These are phyloP conservation scores for Zaprionus capensis DNA, from an alignment of 1,140 invertebrate species.

Conservation along the genomic window DNA sequence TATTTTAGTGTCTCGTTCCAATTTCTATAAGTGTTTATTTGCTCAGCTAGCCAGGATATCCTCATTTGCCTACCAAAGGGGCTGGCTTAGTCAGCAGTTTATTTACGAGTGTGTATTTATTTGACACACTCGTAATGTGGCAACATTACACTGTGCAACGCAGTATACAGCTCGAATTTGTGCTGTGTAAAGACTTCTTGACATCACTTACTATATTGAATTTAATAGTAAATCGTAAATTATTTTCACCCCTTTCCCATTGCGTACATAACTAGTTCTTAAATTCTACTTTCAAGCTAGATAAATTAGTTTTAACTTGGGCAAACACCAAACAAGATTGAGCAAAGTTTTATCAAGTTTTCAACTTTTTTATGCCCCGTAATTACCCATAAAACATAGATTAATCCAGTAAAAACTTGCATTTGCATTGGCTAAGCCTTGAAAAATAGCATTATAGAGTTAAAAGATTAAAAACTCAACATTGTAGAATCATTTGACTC, in stretches of 20 bases:
- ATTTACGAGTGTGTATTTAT: conserved; percentile 25
- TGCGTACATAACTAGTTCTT: neutral
- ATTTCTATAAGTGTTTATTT: conserved; percentile 38
- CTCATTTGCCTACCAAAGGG: conserved; percentile 30
- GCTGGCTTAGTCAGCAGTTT: conserved; percentile 26
- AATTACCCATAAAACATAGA: neutral
- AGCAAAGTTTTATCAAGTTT: neutral
- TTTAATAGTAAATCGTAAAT: neutral
- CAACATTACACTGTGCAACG: neutral
- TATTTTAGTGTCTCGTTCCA: conserved; percentile 28
- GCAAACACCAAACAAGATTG: neutral
- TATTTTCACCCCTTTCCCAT: neutral
- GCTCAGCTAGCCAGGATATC: conserved; percentile 28
- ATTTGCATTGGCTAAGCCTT: neutral
- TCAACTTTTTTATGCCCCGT: neutral
- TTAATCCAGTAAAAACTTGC: neutral
- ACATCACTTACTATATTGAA: neutral
- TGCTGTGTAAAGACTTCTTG: neutral
- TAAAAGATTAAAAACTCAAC: conserved; percentile 6
- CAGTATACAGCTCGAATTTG: neutral
- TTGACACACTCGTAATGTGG: conserved; percentile 24
- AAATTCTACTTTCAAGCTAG: neutral
- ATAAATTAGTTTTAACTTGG: neutral
- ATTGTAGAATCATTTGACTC: conserved; percentile 3
- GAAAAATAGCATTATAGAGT: neutral